Evolutionary conservation across 2,797 vertebrate genomes (phyloP).

Genomic region (Enteromius radiatus): DNA sequence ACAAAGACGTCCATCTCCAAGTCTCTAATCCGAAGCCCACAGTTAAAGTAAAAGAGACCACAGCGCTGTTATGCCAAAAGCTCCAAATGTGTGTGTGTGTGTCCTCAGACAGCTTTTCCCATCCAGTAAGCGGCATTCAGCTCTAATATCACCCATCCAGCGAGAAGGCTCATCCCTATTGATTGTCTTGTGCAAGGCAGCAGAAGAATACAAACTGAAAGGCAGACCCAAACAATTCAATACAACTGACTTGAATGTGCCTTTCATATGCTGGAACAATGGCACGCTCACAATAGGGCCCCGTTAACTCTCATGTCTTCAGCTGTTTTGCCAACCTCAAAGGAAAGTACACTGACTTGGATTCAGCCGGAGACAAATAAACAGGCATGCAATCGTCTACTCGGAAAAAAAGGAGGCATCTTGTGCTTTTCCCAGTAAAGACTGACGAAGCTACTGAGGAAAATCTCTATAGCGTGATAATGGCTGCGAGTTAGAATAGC

Average conservation of each 20-base stretch:
- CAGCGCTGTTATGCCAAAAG: slow-evolving; percentile 45
- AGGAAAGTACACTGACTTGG: slow-evolving; percentile 65
- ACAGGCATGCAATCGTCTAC: slow-evolving; percentile 36
- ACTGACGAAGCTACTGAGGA: slow-evolving; percentile 26
- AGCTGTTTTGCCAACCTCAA: slow-evolving; percentile 70
- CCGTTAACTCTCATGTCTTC: slow-evolving; percentile 76
- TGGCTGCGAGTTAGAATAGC: slow-evolving; percentile 3
- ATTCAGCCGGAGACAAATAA: slow-evolving; percentile 52
- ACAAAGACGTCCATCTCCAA: slow-evolving; percentile 46
- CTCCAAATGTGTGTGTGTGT: slow-evolving; percentile 46
- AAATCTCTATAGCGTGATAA: slow-evolving; percentile 19
- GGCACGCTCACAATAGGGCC: slow-evolving; percentile 70
- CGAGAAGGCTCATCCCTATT: slow-evolving; percentile 77
- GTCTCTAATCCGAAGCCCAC: slow-evolving; percentile 47
- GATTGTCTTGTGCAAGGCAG: slow-evolving; percentile 76
- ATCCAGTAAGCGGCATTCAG: slow-evolving; percentile 71
- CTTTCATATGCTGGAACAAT: slow-evolving; percentile 80
- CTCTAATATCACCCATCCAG: slow-evolving; percentile 77
- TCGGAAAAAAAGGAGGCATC: slow-evolving; percentile 28
- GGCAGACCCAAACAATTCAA: slow-evolving; percentile 81
- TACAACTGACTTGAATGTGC: slow-evolving; percentile 82
- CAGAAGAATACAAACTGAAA: slow-evolving; percentile 76
- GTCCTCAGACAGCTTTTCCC: slow-evolving; percentile 50
- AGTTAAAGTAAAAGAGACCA: slow-evolving; percentile 51
- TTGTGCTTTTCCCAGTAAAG: slow-evolving; percentile 34